Percentiles rank a stretch among this genome's conserved stretches.
These are phyloP conservation scores for Vireo griseus DNA, from an alignment of 2,797 vertebrate genomes.

Conservation along the genomic window DNA sequence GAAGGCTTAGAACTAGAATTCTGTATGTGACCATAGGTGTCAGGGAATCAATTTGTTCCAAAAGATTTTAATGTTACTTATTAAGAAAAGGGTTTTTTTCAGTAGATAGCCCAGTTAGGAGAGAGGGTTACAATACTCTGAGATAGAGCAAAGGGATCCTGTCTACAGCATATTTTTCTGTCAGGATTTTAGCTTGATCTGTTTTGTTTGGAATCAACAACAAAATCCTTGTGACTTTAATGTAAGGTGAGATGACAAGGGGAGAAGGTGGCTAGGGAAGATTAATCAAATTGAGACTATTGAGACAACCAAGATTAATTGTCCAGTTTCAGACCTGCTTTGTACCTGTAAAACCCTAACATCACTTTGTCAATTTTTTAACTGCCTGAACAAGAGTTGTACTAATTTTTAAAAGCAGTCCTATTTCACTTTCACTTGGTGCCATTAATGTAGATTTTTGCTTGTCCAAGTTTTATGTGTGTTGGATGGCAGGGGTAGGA, in stretches of 20 bases:
- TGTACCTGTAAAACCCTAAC: background rate
- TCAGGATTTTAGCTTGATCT: background rate
- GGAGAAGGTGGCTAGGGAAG: background rate
- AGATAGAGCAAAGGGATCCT: background rate
- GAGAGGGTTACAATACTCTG: background rate
- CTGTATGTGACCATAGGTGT: background rate
- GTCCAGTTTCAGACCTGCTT: background rate
- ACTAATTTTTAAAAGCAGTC: background rate
- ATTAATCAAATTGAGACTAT: background rate
- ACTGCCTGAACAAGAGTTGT: background rate
- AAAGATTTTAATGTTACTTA: background rate
- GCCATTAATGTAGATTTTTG: background rate
- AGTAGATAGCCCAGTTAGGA: background rate
- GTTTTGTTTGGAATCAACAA: background rate
- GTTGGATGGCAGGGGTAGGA: background rate
- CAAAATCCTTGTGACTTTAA: background rate
- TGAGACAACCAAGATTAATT: background rate
- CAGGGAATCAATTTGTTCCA: background rate
- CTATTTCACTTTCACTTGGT: background rate
- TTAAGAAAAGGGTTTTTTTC: background rate
- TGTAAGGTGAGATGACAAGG: background rate
- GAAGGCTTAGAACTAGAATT: slow-evolving; percentile 5
- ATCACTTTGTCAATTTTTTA: background rate
- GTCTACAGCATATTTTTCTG: background rate
- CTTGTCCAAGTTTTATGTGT: background rate